phyloP scores from a whole-genome alignment of 2,888 invertebrate species.

The Gonocerus acuteangulatus region DNA sequence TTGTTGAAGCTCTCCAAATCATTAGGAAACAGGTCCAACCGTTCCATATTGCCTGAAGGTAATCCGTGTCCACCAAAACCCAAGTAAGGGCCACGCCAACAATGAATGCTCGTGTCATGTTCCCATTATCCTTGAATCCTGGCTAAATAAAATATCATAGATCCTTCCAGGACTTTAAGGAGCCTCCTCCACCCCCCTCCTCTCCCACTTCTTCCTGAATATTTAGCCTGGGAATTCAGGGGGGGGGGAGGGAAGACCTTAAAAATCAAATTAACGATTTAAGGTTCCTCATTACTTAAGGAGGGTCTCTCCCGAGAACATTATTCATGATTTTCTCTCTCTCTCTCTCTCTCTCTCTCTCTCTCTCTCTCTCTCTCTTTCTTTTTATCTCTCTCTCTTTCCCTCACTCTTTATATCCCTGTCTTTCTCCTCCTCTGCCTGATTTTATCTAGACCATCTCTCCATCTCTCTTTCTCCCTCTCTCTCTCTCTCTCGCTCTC shows the following conservation, averaged over 20 bases:
- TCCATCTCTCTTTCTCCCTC: not conserved
- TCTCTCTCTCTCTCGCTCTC: not conserved
- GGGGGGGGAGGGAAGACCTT: not conserved
- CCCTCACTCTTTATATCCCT: not conserved
- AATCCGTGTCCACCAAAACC: too few relatives aligned
- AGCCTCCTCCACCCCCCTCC: too few relatives aligned
- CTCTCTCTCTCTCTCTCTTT: not conserved
- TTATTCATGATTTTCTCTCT: not conserved
- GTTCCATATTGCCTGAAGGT: too few relatives aligned
- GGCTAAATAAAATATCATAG: too few relatives aligned
- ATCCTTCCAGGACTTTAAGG: too few relatives aligned
- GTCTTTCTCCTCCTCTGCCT: not conserved
- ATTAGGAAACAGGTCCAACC: too few relatives aligned
- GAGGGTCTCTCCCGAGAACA: not conserved
- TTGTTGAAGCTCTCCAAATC: too few relatives aligned
- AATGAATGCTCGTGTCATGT: too few relatives aligned
- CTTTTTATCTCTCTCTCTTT: not conserved
- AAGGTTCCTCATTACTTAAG: slow-evolving; percentile 1
- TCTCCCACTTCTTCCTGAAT: not conserved
- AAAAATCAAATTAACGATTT: slow-evolving; percentile 9
- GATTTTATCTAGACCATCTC: slow-evolving; percentile 11
- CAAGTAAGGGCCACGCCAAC: too few relatives aligned
- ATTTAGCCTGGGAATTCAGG: not conserved
- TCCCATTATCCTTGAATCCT: too few relatives aligned
- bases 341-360: slow-evolving; percentile 13